Base-by-base conservation (phyloP, 1,140 invertebrate genomes). In the Drosophila willistoni region DNA sequence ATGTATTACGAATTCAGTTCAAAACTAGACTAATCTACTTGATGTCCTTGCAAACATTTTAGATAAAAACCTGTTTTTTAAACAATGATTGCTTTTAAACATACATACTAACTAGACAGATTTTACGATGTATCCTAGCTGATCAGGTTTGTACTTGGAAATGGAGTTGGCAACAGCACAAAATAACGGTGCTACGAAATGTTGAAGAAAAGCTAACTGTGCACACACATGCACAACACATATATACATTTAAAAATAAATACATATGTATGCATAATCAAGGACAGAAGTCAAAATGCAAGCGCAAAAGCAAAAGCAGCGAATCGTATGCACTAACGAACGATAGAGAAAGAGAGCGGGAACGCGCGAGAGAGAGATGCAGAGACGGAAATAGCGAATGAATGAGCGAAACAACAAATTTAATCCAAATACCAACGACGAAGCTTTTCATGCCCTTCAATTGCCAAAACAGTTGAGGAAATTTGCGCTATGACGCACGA, bases 281-380 rank as follows among this genome's bases (percentile, higher is more conserved):
- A 86, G 80, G 73, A 77, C 77, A 77, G 79, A 61, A 76, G 75
- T 68, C 73, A 77, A 74, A 78, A 75, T 79, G 76, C 71, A 79
- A 51, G 44, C 19, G 54, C 33, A 65, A 55, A 10, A 71, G 33
- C 56, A 78, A 64, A 75, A 69, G 61, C 64, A 55, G 59, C 62
- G 72, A 79, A 71, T 71, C 10, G 72, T 68, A 51, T 51, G 44
- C 44, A 51, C 17, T 51, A 59, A 59, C 44, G 14, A 41, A 42
- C 57, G 61, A 25, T 57, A 22, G 9, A 39, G 29, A 29, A 7
- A 29, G 29, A 29, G 6, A 29, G 29, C 29, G 29, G 5, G 29
- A 7, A 3, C 0, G 29, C 29, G 29, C 6, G 7, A 36, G 29
- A 13, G 7, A 36, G 33, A 63, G 41, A 44, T 36, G 34, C 14